phyloP scores from a whole-genome alignment of 2,113 vertebrate species.

The Solea senegalensis region DNA sequence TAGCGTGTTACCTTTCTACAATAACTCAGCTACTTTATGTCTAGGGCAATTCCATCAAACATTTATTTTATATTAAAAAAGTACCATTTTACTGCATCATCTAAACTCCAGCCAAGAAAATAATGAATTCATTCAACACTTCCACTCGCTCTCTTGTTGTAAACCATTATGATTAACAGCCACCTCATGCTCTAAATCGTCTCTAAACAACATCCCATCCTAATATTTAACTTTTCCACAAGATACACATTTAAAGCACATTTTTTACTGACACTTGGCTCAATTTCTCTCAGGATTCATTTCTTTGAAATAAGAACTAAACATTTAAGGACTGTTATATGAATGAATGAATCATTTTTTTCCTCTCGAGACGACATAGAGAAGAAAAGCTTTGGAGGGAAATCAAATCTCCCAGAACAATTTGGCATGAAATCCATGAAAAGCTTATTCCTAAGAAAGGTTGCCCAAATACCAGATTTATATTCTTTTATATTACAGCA shows the following conservation, averaged over 20 bases:
- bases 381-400: conserved; percentile 27
- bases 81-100: background rate
- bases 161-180: conserved; percentile 24
- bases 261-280: conserved; percentile 27
- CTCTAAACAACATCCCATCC: conserved; percentile 20
- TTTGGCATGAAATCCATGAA: conserved; percentile 39
- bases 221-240: conserved; percentile 34
- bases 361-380: background rate
- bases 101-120: background rate
- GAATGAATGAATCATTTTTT: conserved; percentile 1
- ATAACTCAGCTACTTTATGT: too few species aligned
- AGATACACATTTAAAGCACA: conserved; percentile 38
- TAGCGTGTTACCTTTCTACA: too few species aligned
- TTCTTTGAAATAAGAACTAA: conserved; percentile 45
- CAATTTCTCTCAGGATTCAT: conserved; percentile 35
- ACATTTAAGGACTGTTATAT: conserved; percentile 23
- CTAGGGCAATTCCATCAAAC: background rate
- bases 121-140: background rate
- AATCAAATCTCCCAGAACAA: too few species aligned
- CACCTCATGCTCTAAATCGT: conserved; percentile 25
- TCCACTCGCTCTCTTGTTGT: background rate
- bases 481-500: background rate
- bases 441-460: conserved; percentile 19
- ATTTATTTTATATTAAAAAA: background rate
- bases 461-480: conserved; percentile 15